Evolutionary conservation across 2,797 vertebrate species (phyloP), one percentile per base, ranked within the genome.

Genomic region (Chiroxiphia lanceolata): DNA sequence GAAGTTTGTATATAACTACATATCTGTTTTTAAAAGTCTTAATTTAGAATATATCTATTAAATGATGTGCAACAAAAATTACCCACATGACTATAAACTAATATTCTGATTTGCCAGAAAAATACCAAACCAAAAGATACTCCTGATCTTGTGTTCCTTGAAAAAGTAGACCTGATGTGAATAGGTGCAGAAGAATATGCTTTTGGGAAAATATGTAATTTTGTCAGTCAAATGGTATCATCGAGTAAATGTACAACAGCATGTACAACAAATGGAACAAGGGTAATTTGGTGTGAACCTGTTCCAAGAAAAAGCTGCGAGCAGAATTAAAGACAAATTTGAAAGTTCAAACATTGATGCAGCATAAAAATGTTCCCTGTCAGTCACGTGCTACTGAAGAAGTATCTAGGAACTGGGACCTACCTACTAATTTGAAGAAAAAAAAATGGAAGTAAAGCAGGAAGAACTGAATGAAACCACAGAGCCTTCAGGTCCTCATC

Each of bases 201-300:
- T 65, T 78, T 75, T 53, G 5, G 12, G 48, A 48, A 84, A 54
- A 21, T 12, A 45, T 23, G 3, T 3, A 1, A 36, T 70, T 69
- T 70, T 80, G 33, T 59, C 31, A n/a, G 34, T 57, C 11, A 53
- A 63, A 47, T 10, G 5, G 2, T 53, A 16, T 33, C 1, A 15
- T 23, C 0, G 0, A 36, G 13, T 47, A 65, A 40, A 14, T 16
- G n/a, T 57, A 29, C 4, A 69, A 53, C 0, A 23, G 7, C 2
- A 1, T 0, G 0, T 26, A 50, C 14, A 56, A 44, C 19, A 64
- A 65, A 63, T 19, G 3, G 17, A 74, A 57, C 26, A 60, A 0
- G 1, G 20, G 13, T 7, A 79, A 31, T 57, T 50, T 0, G 1
- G 8, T 36, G n/a, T 17, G 8, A 64, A 34, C 81, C 5, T 47